Evolutionary conservation across 2,113 vertebrate species (phyloP).

Genomic region (Marcusenius ussheri): DNA sequence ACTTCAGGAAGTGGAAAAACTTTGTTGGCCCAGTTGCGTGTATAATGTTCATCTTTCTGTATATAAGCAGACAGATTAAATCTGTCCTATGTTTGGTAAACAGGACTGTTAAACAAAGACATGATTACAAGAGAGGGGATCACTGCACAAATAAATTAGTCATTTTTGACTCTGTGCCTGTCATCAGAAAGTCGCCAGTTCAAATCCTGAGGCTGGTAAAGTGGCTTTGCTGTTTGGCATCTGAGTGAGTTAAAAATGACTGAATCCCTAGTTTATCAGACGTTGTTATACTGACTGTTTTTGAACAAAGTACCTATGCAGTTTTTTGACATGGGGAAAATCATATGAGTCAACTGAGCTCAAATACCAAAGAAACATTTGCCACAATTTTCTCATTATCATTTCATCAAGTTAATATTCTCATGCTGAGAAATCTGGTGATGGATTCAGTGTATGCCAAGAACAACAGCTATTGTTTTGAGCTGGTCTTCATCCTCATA

Average conservation of each 20-base stretch:
- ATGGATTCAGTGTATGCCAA: neutral
- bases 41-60: conserved; percentile 38
- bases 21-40: neutral
- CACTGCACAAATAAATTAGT: neutral
- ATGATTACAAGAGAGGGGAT: conserved; percentile 20
- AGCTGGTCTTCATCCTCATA: neutral
- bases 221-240: neutral
- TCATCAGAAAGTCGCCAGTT: conserved; percentile 18
- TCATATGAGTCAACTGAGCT: neutral
- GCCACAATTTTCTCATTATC: neutral
- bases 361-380: neutral
- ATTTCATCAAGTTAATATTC: neutral
- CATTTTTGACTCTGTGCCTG: neutral
- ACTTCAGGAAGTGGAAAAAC: neutral
- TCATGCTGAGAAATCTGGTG: neutral
- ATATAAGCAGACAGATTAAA: conserved; percentile 41
- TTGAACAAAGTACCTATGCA: neutral
- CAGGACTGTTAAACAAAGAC: conserved; percentile 23
- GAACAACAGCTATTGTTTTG: neutral
- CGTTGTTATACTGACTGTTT: neutral
- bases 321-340: neutral
- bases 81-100: conserved; percentile 30
- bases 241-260: neutral
- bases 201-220: neutral
- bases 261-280: neutral